Evolutionary conservation across 92 coral and sea anemone species (phyloP).

Genomic region (Epizoanthus scotinus): DNA sequence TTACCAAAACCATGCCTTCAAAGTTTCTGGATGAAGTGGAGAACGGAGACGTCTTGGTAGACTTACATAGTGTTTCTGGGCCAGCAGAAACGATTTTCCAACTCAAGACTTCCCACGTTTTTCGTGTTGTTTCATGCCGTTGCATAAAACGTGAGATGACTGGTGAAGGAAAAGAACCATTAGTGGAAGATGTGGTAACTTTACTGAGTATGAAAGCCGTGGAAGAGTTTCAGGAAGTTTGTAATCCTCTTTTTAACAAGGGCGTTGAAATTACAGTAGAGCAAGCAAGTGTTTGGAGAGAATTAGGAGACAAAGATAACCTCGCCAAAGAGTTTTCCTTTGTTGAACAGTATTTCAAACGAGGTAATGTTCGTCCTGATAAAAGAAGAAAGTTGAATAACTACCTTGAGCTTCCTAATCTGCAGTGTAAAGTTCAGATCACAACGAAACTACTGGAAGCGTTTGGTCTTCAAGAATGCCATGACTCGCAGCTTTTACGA

Average conservation of each 20-base stretch:
- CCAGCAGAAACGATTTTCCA: constrained; percentile 18
- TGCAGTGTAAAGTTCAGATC: constrained; percentile 50
- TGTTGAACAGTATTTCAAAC: constrained; percentile 40
- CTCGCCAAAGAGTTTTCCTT: constrained; percentile 59
- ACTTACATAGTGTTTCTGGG: background rate
- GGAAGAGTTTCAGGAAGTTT: constrained; percentile 36
- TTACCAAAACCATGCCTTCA: constrained; percentile 2
- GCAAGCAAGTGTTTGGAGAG: constrained; percentile 27
- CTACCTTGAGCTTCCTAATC: constrained; percentile 53
- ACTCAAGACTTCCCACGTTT: constrained; percentile 15
- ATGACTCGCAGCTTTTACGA: constrained; percentile 1
- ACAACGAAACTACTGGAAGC: constrained; percentile 49
- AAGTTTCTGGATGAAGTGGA: background rate
- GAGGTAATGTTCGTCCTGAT: background rate
- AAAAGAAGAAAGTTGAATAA: constrained; percentile 40
- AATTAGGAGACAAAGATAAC: constrained; percentile 17
- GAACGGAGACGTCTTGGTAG: background rate
- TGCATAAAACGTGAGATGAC: constrained; percentile 4
- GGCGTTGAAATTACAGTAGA: constrained; percentile 1
- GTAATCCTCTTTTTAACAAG: constrained; percentile 20
- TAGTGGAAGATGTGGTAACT: constrained; percentile 6
- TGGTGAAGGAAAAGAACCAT: background rate
- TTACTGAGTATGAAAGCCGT: constrained; percentile 10
- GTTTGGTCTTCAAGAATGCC: constrained; percentile 46
- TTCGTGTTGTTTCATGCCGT: constrained; percentile 5